These are phyloP conservation scores for Sericinus montela DNA, from an alignment of 2,888 invertebrate species.

Conservation along the genomic window DNA sequence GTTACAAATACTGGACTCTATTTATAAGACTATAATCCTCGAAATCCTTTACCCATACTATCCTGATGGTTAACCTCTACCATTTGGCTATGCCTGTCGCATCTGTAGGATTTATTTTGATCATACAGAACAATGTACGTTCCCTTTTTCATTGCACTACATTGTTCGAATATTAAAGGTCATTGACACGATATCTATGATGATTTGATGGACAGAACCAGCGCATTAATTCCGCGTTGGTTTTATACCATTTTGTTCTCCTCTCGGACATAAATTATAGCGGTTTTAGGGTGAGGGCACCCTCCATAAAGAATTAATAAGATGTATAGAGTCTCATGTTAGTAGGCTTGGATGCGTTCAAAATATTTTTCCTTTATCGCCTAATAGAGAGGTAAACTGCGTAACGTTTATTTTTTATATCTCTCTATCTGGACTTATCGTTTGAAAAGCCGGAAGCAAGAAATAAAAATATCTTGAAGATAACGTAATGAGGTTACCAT, in stretches of 20 bases:
- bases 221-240: not conserved
- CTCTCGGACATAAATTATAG: not conserved
- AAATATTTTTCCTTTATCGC: constrained; percentile 15
- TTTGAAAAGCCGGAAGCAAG: constrained; percentile 4
- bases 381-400: constrained; percentile 14
- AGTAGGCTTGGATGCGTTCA: not conserved
- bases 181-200: constrained; percentile 8
- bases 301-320: not conserved
- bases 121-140: no score
- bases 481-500: constrained; percentile 8
- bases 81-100: no score
- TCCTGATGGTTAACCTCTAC: no score
- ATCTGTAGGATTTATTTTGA: no score
- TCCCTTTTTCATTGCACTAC: not conserved
- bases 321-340: constrained; percentile 1
- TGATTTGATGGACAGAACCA: not conserved
- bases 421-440: constrained; percentile 15
- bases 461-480: constrained; percentile 8
- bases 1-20: no score
- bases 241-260: not conserved
- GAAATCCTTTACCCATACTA: no score
- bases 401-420: constrained; percentile 8
- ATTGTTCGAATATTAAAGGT: not conserved
- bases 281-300: not conserved
- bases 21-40: no score